Percentiles rank a stretch among this genome's conserved stretches.
These are phyloP conservation scores for Reticulitermes speratus DNA, from an alignment of 1,140 invertebrate species.

Conservation along the genomic window DNA sequence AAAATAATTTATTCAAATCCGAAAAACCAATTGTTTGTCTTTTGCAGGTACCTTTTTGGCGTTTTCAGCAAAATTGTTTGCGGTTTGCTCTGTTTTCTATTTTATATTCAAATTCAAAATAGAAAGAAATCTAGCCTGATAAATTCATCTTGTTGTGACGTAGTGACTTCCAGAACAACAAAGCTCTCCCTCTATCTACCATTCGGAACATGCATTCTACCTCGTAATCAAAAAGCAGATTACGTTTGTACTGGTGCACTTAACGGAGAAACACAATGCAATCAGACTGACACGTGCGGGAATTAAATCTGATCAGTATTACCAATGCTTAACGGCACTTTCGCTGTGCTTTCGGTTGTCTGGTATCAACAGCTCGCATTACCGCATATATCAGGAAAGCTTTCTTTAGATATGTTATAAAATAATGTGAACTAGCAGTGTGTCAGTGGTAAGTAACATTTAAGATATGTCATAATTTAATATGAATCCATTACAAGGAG, in stretches of 20 bases:
- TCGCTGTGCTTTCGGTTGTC: not conserved
- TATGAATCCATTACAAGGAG: too few species aligned
- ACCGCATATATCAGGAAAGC: not conserved
- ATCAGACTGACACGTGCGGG: not conserved
- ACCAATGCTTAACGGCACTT: not conserved
- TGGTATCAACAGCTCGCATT: not conserved
- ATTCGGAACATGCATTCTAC: not conserved
- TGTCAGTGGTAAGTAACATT: too few species aligned
- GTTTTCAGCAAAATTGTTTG: not conserved
- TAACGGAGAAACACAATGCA: not conserved
- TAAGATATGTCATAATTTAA: too few species aligned
- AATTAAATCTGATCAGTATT: not conserved
- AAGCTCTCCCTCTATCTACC: conserved; percentile 1
- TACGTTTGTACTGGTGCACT: not conserved
- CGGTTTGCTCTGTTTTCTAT: not conserved
- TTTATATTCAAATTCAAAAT: conserved; percentile 11
- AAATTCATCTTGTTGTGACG: not conserved
- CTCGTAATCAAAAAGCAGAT: not conserved
- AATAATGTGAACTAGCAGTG: too few species aligned
- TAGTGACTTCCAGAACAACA: not conserved
- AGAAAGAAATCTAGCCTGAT: not conserved
- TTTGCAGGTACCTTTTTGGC: not conserved
- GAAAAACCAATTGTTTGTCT: not conserved
- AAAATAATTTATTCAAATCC: not conserved
- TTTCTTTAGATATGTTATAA: too few species aligned